Base-by-base conservation (phyloP, 2,113 vertebrate species). In the Gymnocephalus cernua region DNA sequence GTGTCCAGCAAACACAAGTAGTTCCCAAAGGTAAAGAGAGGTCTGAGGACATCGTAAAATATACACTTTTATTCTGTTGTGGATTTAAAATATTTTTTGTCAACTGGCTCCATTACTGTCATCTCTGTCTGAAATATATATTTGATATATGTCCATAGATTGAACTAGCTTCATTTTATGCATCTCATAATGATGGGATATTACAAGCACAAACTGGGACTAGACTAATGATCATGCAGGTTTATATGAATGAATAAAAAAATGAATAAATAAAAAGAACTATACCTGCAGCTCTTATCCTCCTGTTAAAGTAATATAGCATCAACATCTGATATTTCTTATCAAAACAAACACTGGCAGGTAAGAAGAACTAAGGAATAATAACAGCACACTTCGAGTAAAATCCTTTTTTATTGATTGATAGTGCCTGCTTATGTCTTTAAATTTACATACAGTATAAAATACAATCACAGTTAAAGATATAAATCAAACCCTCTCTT, bases 391-490 rank as follows among this genome's bases (percentile, higher is more conserved):
- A 47, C 18, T 50, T 66, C 45, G 12, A 59, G 45, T 35, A 57
- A 3, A 71, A 86, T 68, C 3, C 21, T 69, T 82, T 32, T 85
- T 6, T 87, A 85, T 82, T 91, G 83, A 87, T 91, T 87, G 50
- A 81, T 74, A 74, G 67, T 84, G n/a, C 65, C 59, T 48, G 50
- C 62, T 86, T 74, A 72, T 76, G 47, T 83, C 61, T 84, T 79
- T 77, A 87, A 86, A 91, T n/a, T n/a, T n/a, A 90, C 79, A 88
- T 54, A 91, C 64, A 80, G 64, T 89, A 91, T 78, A 91, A 90
- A 92, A 91, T 86, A 89, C 29, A 92, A 88, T 87, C 73, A 89
- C 53, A 78, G 58, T 84, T 67, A 82, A 86, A 82, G 77, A 85
- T 79, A 85, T 54, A 84, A 90, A 83, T 87, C 74, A 86, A 84